Conservation (phyloP, 2,888 invertebrate genomes). For the Homarus gammarus region DNA sequence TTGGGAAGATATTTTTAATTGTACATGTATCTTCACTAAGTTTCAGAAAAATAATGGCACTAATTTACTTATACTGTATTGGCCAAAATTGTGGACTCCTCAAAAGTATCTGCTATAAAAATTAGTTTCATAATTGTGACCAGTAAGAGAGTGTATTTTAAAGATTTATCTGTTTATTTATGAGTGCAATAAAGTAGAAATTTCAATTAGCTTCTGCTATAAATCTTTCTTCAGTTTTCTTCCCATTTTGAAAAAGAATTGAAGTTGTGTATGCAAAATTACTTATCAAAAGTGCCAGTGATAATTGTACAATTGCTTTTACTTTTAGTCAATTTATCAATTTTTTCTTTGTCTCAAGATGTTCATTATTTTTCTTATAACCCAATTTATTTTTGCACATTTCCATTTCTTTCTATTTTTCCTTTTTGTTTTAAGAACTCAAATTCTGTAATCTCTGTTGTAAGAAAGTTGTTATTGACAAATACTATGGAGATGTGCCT, state of each 20-base stretch:
- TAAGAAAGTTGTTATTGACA: slow-evolving; percentile 6
- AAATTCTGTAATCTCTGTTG: background rate
- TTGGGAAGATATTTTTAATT: background rate
- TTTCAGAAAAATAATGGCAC: background rate
- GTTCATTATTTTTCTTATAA: background rate
- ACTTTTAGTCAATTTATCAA: slow-evolving; percentile 10
- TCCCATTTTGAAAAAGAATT: background rate
- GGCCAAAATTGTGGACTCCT: background rate
- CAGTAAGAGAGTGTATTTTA: background rate
- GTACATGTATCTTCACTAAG: background rate
- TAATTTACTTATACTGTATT: background rate
- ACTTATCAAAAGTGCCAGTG: background rate
- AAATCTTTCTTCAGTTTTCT: background rate
- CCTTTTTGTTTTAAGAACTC: slow-evolving; percentile 9
- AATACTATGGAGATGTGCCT: slow-evolving; percentile 17
- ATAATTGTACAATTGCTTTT: slow-evolving; percentile 3
- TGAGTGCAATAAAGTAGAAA: background rate
- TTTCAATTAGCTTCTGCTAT: background rate
- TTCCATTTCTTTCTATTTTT: slow-evolving; percentile 23
- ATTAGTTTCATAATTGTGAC: background rate
- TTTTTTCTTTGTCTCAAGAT: slow-evolving; percentile 2
- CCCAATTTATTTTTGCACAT: slow-evolving; percentile 34
- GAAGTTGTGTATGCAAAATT: background rate
- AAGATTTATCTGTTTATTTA: background rate
- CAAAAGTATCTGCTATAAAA: background rate